Conservation (phyloP, 1,140 invertebrate species). For the Hycleus cichorii region DNA sequence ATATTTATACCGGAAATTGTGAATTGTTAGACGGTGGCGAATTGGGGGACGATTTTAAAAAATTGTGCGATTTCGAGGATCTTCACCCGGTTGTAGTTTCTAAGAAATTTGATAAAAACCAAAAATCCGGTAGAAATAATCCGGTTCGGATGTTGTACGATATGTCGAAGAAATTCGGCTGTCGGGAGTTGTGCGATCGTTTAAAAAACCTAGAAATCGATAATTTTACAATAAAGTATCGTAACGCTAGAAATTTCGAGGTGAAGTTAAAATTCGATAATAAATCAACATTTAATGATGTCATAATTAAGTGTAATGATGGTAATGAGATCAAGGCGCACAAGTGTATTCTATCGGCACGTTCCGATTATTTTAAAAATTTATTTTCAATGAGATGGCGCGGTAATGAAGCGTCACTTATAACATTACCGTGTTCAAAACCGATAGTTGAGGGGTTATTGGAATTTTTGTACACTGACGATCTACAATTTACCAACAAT, state of each 20-base stretch:
- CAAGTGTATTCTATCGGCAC: constrained; percentile 62
- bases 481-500: constrained; percentile 47
- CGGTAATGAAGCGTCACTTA: constrained; percentile 44
- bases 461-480: constrained; percentile 61
- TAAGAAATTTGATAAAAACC: no score
- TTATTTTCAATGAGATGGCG: constrained; percentile 67
- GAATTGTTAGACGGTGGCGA: constrained; percentile 50
- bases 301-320: constrained; percentile 51
- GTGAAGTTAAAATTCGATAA: no score
- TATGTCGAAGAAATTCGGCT: constrained; percentile 46
- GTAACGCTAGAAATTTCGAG: no score
- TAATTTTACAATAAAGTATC: background rate
- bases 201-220: constrained; percentile 42
- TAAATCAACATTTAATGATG: constrained; percentile 53
- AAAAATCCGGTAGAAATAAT: constrained; percentile 38
- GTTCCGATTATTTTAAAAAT: constrained; percentile 67
- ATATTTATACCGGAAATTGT: constrained; percentile 60
- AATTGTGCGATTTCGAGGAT: constrained; percentile 1
- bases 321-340: constrained; percentile 55
- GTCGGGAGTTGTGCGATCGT: constrained; percentile 44
- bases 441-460: constrained; percentile 51
- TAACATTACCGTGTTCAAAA: constrained; percentile 28
- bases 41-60: constrained; percentile 33
- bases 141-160: constrained; percentile 52
- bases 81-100: no score